A percentile compares a stretch with the other conserved stretches of the same genome.
Conservation (phyloP, 2,113 vertebrate genomes). For the Tichodroma muraria region DNA sequence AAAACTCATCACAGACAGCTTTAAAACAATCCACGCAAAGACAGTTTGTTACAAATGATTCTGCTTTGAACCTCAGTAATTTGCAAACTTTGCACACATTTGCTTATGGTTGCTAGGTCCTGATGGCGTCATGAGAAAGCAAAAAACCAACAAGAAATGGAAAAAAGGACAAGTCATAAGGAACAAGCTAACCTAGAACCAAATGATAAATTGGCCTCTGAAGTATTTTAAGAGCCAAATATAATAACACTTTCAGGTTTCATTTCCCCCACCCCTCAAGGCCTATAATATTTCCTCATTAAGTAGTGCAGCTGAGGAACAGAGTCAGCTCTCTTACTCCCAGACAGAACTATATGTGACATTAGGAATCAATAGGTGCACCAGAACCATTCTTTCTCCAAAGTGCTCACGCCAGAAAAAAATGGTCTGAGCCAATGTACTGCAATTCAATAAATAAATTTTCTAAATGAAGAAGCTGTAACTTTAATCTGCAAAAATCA, state of each 20-base stretch:
- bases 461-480: background rate
- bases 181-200: background rate
- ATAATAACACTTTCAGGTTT: background rate
- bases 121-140: background rate
- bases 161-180: background rate
- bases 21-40: background rate
- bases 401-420: background rate
- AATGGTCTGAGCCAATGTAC: background rate
- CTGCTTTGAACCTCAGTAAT: background rate
- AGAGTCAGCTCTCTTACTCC: background rate
- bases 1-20: background rate
- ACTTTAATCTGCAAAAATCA: background rate
- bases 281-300: background rate
- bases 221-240: background rate
- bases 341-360: background rate
- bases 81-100: background rate
- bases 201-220: background rate
- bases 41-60: background rate
- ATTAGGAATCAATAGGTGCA: background rate
- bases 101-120: background rate
- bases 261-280: background rate
- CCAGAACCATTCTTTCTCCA: background rate
- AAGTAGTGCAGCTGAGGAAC: background rate
- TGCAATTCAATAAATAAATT: background rate
- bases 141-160: background rate